phyloP scores from a whole-genome alignment of 2,797 vertebrate species.

The Chloroceryle amazona region DNA sequence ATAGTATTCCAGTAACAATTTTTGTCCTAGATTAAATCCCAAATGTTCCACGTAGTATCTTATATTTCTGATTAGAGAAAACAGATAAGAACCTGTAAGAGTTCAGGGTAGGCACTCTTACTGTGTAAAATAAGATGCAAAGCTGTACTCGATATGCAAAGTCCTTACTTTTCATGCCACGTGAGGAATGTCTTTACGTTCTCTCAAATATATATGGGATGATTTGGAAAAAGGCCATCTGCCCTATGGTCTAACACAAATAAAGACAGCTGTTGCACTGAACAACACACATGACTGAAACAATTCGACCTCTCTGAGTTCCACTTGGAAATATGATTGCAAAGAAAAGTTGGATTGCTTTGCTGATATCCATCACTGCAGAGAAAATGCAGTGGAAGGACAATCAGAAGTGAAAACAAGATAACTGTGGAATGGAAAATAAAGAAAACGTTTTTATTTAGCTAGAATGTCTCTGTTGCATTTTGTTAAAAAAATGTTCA shows the following conservation, averaged over 20 bases:
- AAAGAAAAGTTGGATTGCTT: not conserved
- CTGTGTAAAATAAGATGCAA: not conserved
- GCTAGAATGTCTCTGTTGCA: not conserved
- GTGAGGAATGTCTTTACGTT: not conserved
- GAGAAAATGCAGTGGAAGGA: not conserved
- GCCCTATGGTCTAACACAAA: not conserved
- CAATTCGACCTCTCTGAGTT: not conserved
- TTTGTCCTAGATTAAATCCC: not conserved
- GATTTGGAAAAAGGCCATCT: conserved; percentile 10
- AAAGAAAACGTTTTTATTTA: not conserved
- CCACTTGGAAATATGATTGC: not conserved
- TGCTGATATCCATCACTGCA: not conserved
- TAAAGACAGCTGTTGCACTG: not conserved
- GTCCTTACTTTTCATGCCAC: not conserved
- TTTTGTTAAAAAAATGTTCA: not conserved
- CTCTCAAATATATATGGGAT: not conserved
- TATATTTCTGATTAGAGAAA: conserved; percentile 3
- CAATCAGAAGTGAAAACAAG: not conserved
- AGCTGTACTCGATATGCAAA: not conserved
- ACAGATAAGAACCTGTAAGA: not conserved
- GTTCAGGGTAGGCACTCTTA: not conserved
- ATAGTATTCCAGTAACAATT: not conserved
- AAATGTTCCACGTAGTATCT: not conserved
- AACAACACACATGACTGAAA: not conserved
- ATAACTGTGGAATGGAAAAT: not conserved